phyloP scores from a whole-genome alignment of 2,888 invertebrate genomes.

The Agrochola macilenta region DNA sequence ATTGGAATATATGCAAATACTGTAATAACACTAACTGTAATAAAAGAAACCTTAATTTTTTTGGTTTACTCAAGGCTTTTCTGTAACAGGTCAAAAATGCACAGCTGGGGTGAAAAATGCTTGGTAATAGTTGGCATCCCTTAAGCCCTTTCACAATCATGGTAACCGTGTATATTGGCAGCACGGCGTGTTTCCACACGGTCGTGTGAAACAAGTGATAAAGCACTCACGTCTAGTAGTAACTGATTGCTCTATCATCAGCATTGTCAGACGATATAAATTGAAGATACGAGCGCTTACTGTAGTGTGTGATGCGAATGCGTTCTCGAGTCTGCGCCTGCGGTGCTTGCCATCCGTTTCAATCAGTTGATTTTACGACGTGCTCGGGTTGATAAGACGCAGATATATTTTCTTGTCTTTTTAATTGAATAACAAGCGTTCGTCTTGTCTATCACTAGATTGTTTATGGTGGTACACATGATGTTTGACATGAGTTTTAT shows the following conservation, averaged over 20 bases:
- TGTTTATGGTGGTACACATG: conserved; percentile 4
- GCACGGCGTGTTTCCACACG: not conserved
- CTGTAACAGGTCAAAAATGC: not conserved
- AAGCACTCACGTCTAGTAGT: conserved; percentile 14
- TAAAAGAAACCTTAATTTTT: not conserved
- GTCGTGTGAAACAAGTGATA: conserved; percentile 6
- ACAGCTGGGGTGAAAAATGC: not conserved
- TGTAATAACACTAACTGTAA: not conserved
- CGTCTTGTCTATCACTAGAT: not conserved
- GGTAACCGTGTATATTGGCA: not conserved
- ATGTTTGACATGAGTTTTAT: not conserved
- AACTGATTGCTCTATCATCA: conserved; percentile 20
- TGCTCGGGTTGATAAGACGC: conserved; percentile 17
- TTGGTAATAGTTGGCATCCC: not conserved
- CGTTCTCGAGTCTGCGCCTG: conserved; percentile 12
- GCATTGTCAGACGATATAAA: conserved; percentile 22
- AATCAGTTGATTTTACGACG: conserved; percentile 25
- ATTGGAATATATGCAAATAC: not conserved
- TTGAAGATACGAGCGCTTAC: conserved; percentile 14
- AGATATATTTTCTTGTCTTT: conserved; percentile 16
- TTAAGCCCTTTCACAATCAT: conserved; percentile 13
- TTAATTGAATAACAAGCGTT: conserved; percentile 5
- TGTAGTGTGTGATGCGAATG: conserved; percentile 25
- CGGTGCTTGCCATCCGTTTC: conserved; percentile 15
- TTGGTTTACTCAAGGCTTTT: not conserved